Conservation (phyloP, 2,797 vertebrate genomes). For the Ammospiza maritima region DNA sequence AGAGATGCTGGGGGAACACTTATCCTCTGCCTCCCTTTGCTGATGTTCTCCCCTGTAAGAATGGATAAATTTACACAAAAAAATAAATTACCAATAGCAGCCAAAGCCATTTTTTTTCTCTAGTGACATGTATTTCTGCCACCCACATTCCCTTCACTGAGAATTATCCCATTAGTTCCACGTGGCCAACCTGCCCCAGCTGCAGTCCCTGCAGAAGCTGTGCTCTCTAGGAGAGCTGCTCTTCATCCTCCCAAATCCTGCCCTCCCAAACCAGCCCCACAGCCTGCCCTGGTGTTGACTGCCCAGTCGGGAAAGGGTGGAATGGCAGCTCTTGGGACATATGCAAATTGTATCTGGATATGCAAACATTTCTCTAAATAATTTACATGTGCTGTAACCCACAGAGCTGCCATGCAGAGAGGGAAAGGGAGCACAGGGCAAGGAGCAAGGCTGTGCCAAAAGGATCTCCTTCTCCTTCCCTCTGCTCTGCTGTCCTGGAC, state of each 20-base stretch:
- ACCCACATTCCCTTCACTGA: background rate
- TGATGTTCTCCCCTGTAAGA: background rate
- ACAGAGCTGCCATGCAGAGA: background rate
- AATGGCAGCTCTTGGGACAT: background rate
- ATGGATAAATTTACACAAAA: background rate
- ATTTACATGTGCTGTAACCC: background rate
- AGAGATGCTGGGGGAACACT: background rate
- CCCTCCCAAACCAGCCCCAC: background rate
- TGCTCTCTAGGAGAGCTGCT: rapidly evolving
- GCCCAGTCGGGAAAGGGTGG: background rate
- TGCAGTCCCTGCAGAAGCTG: background rate
- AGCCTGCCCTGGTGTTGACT: background rate
- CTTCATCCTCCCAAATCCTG: background rate
- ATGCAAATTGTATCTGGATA: background rate
- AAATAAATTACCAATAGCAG: background rate
- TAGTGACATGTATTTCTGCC: background rate
- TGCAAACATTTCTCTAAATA: background rate
- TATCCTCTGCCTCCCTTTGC: background rate
- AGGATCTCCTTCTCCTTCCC: background rate
- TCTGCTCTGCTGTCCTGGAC: background rate
- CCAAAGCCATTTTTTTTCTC: background rate
- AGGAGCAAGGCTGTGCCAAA: background rate
- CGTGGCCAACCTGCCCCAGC: background rate
- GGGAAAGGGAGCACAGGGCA: background rate
- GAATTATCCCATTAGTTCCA: background rate